Base-by-base conservation (phyloP, 2,888 invertebrate species). In the Zaprionus bogoriensis region DNA sequence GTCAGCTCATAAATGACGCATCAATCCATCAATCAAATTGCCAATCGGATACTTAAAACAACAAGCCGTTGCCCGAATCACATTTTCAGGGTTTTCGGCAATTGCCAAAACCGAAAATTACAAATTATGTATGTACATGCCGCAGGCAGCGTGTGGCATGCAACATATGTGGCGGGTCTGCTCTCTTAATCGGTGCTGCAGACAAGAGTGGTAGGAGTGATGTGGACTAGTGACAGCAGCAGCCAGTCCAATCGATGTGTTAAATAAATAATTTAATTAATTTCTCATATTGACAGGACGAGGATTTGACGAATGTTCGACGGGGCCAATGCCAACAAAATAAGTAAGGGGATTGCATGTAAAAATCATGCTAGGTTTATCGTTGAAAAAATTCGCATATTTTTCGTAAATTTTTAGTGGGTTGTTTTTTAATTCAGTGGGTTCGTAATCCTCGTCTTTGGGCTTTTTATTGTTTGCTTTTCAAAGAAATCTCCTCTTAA, bases 261-360 rank as follows among this genome's bases (percentile, higher is more conserved):
- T 86, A 68, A 86, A 80, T 80, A 80, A 83, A 80, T 80, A 80
- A 80, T 80, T 79, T 79, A 68, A 86, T 80, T 80, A 80, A 83
- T 80, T 70, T 80, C 65, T 42, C 54, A 74, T 74, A 86, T 80
- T 76, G 87, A 80, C 84, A 68, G 62, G 50, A 45, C 66, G 80
- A 68, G 62, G 50, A 45, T 64, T 67, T 63, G 63, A 72, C 57
- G 67, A 62, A 52, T 36, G 36, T 32, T 50, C 36, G 50, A 52
- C 44, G 32, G 25, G 17, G 50, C 50, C 65, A 59, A 68, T 59
- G 44, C 48, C 64, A 68, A n/a, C 7, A 64, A 73, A 57, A 62
- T 62, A 58, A 44, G 52, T 39, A 27, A 17, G 42, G 46, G 46
- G 54, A 48, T 57, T 42, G 28, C 38, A 44, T 57, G 25, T 47